phyloP scores from a whole-genome alignment of 2,113 vertebrate species.

The Antennarius striatus region DNA sequence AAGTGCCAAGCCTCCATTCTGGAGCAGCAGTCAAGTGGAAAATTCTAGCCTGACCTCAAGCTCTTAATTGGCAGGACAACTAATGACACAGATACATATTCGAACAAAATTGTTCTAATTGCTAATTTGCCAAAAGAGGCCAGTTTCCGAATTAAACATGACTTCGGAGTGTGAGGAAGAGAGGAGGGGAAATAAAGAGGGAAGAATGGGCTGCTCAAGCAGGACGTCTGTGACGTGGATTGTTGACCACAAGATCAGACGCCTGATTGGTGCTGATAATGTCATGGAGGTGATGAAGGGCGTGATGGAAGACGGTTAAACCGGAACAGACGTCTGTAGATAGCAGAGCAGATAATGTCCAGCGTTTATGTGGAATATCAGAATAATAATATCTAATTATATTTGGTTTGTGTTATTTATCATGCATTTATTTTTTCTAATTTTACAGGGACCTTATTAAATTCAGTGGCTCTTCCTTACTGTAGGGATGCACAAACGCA shows the following conservation, averaged over 20 bases:
- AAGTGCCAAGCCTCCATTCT: conserved; percentile 87
- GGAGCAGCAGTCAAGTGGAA: conserved; percentile 91
- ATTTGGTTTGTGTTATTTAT: conserved; percentile 37
- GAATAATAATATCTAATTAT: no score
- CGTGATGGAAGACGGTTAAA: no score
- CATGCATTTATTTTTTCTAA: conserved; percentile 31
- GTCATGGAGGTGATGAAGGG: no score
- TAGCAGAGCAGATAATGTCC: no score
- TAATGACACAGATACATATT: conserved; percentile 99
- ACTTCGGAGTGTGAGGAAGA: conserved; percentile 82
- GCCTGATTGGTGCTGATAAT: background rate
- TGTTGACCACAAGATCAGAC: background rate
- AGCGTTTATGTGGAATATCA: no score
- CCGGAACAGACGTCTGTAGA: no score
- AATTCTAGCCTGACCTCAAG: conserved; percentile 91
- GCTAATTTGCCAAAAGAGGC: conserved; percentile 97
- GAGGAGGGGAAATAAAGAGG: conserved; percentile 10
- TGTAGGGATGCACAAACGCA: conserved; percentile 38
- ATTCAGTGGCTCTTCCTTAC: conserved; percentile 37
- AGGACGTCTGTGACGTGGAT: background rate
- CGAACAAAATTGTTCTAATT: conserved; percentile 98
- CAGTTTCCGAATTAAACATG: conserved; percentile 95
- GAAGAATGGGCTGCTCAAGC: conserved; percentile 71
- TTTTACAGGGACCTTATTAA: conserved; percentile 59
- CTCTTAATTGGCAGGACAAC: conserved; percentile 98